A percentile compares a stretch with the other conserved stretches of the same genome.
Conservation (phyloP, 2,797 vertebrate genomes). For the Geotrypetes seraphini region DNA sequence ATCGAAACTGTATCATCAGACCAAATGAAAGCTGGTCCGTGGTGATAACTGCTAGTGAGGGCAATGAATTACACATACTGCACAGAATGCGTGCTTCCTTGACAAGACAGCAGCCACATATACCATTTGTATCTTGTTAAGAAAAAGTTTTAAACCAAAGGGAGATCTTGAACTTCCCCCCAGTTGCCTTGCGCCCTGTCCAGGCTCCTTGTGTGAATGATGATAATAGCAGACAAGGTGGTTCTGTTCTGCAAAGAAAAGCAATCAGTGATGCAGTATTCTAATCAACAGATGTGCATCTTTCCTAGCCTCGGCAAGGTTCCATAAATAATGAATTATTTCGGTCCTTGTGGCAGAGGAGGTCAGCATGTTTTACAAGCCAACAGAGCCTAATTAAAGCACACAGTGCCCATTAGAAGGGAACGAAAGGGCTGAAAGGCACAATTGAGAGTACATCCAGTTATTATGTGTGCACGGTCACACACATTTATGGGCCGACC, state of each 20-base stretch:
- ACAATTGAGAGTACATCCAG: no score
- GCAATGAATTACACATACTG: constrained; percentile 11
- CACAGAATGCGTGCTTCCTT: background rate
- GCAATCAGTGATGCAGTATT: no score
- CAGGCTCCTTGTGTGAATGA: background rate
- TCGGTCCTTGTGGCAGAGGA: background rate
- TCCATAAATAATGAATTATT: background rate
- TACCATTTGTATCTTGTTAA: background rate
- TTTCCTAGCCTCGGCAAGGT: background rate
- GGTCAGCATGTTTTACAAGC: background rate
- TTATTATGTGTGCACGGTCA: no score
- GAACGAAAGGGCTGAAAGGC: no score
- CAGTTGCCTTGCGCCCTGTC: background rate
- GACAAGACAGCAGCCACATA: background rate
- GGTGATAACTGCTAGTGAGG: background rate
- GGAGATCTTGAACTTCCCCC: background rate
- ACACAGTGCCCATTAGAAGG: background rate
- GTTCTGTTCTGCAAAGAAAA: background rate
- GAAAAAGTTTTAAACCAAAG: background rate
- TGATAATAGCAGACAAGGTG: background rate
- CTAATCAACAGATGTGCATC: background rate
- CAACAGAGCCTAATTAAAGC: background rate
- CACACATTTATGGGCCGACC: no score
- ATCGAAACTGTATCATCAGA: background rate
- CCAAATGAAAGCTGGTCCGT: background rate